Percentiles rank a stretch among this genome's conserved stretches.
phyloP scores from a whole-genome alignment of 2,797 vertebrate species.

The Acestrorhynchus altus region DNA sequence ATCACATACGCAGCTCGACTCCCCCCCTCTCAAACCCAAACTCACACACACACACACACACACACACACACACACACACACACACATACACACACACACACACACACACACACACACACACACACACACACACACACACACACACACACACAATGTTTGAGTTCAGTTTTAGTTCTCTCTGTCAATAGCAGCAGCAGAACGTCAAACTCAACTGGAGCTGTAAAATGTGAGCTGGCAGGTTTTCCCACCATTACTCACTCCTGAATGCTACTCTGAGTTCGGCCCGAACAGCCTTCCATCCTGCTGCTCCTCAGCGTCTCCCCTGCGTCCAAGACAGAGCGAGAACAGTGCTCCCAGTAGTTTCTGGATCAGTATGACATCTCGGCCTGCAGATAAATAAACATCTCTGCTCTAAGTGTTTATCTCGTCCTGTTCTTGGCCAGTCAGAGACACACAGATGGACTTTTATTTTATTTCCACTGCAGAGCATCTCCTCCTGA shows the following conservation, averaged over 20 bases:
- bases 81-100: constrained; percentile 56
- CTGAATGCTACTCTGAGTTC: constrained; percentile 1
- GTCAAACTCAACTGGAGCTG: constrained; percentile 9
- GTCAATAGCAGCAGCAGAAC: constrained; percentile 21
- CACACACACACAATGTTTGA: background rate
- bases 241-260: constrained; percentile 34
- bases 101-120: constrained; percentile 60
- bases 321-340: background rate
- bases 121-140: background rate
- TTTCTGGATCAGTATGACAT: constrained; percentile 34
- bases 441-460: no score
- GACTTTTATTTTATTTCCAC: no score
- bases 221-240: constrained; percentile 32
- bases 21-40: no score
- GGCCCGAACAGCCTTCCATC: background rate
- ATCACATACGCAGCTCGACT: background rate
- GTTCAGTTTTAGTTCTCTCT: constrained; percentile 20
- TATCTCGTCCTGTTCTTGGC: no score
- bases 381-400: constrained; percentile 34
- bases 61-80: background rate
- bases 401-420: constrained; percentile 19
- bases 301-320: constrained; percentile 11
- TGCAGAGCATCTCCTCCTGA: no score
- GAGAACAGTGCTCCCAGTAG: constrained; percentile 22
- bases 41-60: background rate